These are phyloP conservation scores for Otolemur crassicaudatus DNA, from an alignment of 2,797 vertebrate species.

Conservation along the genomic window DNA sequence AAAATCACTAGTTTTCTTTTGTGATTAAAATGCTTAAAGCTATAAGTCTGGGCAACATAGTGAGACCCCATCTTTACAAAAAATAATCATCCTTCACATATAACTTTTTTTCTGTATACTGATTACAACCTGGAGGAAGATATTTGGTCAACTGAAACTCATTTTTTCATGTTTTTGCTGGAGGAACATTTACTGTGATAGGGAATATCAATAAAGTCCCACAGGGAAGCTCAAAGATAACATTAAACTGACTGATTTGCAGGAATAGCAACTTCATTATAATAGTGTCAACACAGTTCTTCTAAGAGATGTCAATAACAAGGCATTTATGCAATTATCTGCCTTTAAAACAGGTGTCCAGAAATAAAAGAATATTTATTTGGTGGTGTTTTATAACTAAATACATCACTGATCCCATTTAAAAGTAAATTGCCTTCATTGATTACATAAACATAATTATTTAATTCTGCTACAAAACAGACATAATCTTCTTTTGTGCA, in stretches of 20 bases:
- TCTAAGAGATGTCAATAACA: constrained; percentile 55
- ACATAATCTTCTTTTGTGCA: not conserved
- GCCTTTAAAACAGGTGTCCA: constrained; percentile 44
- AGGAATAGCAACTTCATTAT: constrained; percentile 73
- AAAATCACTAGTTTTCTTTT: not conserved
- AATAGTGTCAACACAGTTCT: constrained; percentile 67
- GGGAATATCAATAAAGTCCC: constrained; percentile 67
- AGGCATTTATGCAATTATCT: not conserved
- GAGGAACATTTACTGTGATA: constrained; percentile 79
- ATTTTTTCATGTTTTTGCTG: constrained; percentile 72
- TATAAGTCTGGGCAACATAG: not conserved
- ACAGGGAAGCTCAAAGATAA: constrained; percentile 59
- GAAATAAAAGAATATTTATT: constrained; percentile 43
- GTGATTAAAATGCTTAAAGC: not conserved
- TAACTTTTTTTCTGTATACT: constrained; percentile 25
- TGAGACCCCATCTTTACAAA: not conserved
- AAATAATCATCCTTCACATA: not conserved
- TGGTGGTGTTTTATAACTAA: not conserved
- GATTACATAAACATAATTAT: not conserved
- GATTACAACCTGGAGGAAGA: constrained; percentile 71
- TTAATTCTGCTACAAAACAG: not conserved
- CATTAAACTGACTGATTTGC: constrained; percentile 74
- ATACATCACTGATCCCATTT: not conserved
- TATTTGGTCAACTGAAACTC: constrained; percentile 71
- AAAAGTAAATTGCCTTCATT: constrained; percentile 24